phyloP scores from a whole-genome alignment of 1,140 invertebrate species.

The Drosophila albomicans region DNA sequence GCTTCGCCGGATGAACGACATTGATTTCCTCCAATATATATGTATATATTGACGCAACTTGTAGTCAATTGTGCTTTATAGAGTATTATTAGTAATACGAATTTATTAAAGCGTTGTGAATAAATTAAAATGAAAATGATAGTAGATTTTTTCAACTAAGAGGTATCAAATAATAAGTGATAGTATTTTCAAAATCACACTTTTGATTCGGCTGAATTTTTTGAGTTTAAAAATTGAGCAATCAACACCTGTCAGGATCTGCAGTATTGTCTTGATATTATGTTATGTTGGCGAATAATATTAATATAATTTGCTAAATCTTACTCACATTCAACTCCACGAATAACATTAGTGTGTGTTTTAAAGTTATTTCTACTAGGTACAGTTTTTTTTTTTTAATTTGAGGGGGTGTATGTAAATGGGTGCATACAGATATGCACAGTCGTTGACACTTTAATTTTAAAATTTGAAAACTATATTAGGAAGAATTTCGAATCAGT shows the following conservation, averaged over 20 bases:
- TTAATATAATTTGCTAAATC: not conserved
- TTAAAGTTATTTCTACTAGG: not conserved
- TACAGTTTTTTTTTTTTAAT: not conserved
- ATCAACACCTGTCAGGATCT: slow-evolving; percentile 26
- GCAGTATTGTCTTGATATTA: not conserved
- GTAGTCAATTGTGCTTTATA: not conserved
- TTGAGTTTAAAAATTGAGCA: not conserved
- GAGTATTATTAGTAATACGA: too few relatives aligned
- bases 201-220: too few relatives aligned
- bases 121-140: too few relatives aligned
- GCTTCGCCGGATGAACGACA: slow-evolving; percentile 34
- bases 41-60: slow-evolving; percentile 1
- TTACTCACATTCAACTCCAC: slow-evolving; percentile 3
- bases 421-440: not conserved
- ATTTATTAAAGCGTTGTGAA: too few relatives aligned
- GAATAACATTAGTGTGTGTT: not conserved
- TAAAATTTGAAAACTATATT: not conserved
- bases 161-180: too few relatives aligned
- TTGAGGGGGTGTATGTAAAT: not conserved
- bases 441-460: not conserved
- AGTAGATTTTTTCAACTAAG: too few relatives aligned
- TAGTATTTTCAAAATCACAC: too few relatives aligned
- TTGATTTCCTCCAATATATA: slow-evolving; percentile 34
- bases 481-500: not conserved
- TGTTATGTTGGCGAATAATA: not conserved